Conservation (phyloP, 2,113 vertebrate species). For the Numenius arquata region DNA sequence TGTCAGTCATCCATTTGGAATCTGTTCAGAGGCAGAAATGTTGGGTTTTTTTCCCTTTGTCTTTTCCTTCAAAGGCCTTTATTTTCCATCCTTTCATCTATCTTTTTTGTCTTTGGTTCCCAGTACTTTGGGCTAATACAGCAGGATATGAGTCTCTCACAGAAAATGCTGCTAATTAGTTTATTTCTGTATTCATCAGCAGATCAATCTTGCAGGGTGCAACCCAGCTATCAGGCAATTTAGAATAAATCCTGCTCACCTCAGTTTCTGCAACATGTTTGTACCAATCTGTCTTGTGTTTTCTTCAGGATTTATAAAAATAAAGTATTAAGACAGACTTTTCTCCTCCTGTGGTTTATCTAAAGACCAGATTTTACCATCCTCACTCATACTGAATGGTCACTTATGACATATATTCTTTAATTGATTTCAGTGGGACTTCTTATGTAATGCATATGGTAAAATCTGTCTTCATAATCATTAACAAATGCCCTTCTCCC, state of each 20-base stretch:
- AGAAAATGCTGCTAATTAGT: slow-evolving; percentile 33
- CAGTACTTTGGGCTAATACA: slow-evolving; percentile 1
- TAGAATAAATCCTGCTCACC: background rate
- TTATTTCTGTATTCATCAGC: slow-evolving; percentile 17
- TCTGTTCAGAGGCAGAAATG: background rate
- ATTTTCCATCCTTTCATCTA: slow-evolving; percentile 13
- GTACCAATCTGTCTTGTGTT: background rate
- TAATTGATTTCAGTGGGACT: slow-evolving; percentile 51
- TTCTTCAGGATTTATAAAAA: background rate
- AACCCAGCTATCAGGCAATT: background rate
- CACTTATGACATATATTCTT: background rate
- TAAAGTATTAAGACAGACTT: background rate
- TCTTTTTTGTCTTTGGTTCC: background rate
- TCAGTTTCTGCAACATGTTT: slow-evolving; percentile 15
- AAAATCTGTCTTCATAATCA: slow-evolving; percentile 26
- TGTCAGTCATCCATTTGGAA: slow-evolving; percentile 44
- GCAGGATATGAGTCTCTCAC: background rate
- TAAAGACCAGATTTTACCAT: background rate
- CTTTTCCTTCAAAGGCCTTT: slow-evolving; percentile 18
- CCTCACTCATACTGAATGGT: background rate
- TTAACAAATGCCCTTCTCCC: slow-evolving; percentile 19
- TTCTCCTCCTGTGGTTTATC: background rate
- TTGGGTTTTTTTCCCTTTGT: background rate
- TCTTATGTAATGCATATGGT: background rate
- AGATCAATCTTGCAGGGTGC: background rate